Base-by-base conservation (phyloP, 1,140 invertebrate species). In the Neodiprion lecontei region DNA sequence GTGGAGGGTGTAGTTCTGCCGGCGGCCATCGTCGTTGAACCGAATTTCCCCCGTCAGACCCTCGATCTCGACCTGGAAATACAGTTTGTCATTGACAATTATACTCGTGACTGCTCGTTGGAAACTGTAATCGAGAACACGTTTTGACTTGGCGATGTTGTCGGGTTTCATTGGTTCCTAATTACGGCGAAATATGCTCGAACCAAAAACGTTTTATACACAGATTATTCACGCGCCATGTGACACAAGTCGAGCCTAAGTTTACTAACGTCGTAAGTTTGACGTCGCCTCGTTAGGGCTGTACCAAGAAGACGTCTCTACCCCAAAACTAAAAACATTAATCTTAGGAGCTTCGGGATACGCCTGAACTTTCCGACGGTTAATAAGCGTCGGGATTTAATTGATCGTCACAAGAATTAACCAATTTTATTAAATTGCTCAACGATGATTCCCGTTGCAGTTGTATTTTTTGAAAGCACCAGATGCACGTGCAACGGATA, bases 1-100 rank as follows among this genome's bases (percentile, higher is more conserved):
- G 83, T 98, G 96, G 48, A 99, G 90, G 1, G 95, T 95, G 83
- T 98, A 98, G 89, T 98, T 97, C 78, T 94, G 91, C 75, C 97
- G 89, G 79, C 94, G 91, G 66, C 97, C 97, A 79, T 94, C 92
- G 78, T 96, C 94, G 83, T 94, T 95, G 87, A 99, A 97, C 74
- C 92, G 92, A 80, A 98, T 95, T 83, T 93, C 93, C 28, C 97
- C 97, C 0, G 97, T 98, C 74, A 99, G 88, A 23, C 97, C 97
- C 88, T 96, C 94, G 77, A 98, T 91, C 87, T 97, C 94, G 79
- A 96, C 95, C 97, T 98, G 90, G 72, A 84, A 86, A 72, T 75
- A 73, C 81, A 78, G 79, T 50, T 77, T 82, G 79, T 70, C 49
- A 72, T 9, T 65, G 28, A 12, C 40, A 48, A 65, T 40, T 14